Evolutionary conservation across 2,888 invertebrate species (phyloP), one percentile per base, ranked within the genome.

Genomic region (Leistus spinibarbis): DNA sequence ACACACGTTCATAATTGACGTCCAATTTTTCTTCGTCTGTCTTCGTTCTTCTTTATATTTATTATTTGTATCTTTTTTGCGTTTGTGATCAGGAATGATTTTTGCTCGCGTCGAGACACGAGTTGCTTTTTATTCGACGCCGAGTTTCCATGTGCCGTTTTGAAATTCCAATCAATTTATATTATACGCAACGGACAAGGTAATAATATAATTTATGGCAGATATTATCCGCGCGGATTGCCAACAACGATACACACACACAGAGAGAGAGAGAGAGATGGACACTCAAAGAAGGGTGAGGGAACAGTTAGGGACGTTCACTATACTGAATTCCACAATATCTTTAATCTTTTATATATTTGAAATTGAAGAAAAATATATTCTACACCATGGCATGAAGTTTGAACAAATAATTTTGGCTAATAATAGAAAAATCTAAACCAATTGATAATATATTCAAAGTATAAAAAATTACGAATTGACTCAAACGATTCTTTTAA

Each of bases 81-180:
- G 40, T 40, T 40, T 40, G 24, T 24, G 57, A 57, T 16, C 17
- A 20, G 60, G 60, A 60, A 60, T 60, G 17, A 60, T 60, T 60
- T 40, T 60, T 60, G 10, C 60, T 60, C 17, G 60, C 60, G 17
- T 22, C 60, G 60, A 60, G 60, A 60, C 60, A 60, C 60, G 60
- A 54, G 24, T 23, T 64, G 22, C 27, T 69, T 69, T 69, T 69
- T 69, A 57, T 69, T 57, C 69, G 54, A 20, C 67, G 67, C 67
- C 54, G 23, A 53, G 67, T 53, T 40, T 69, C 64, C 82, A 80
- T 81, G 79, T 81, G 82, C 84, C 83, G 84, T 83, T 84, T 84
- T 83, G 84, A 85, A 85, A 85, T 85, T 85, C 85, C 85, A 84
- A 85, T 85, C 85, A 84, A 85, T 85, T 85, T 85, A 85, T 85